Evolutionary conservation across 2,113 vertebrate genomes (phyloP), one percentile per base, ranked within the genome.

Genomic region (Muscicapa adusta): DNA sequence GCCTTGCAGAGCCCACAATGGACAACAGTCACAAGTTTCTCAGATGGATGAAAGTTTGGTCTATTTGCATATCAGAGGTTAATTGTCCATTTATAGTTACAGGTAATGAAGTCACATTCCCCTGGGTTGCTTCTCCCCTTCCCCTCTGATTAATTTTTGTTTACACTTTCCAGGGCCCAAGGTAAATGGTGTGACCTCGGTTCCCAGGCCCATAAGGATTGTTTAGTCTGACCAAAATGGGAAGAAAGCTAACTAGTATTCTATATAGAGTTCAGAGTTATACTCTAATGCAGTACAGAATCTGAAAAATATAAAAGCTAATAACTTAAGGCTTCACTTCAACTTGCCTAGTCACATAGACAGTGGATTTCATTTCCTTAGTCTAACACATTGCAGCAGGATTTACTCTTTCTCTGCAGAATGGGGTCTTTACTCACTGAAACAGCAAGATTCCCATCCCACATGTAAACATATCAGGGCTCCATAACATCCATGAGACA

Each of bases 111-210:
- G 29, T 42, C 36, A 63, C 31, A n/a, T 77, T 63, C 8, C 36
- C 18, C 18, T 0, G 1, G 24, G n/a, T 53, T 63, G 36, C 29
- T 62, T 7, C 8, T 18, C 28, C 45, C 7, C 8, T 19, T 22
- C 45, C 22, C 1, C 2, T 0, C 22, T 17, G 18, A 22, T 42
- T 51, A 1, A n/a, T 42, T 77, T 51, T 42, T 63, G 36, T 22
- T 51, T 51, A 62, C 13, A 20, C 18, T 17, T 62, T 62, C 22
- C 3, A 5, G 17, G 31, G 58, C 31, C 36, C 8, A 18, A 77
- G 18, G 14, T 31, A 42, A 63, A 28, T 26, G 47, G 6, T 42
- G 36, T 13, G 29, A 77, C 36, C 29, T 62, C n/a, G 47, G 36
- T 12, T 28, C 29, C 14, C 47, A 60, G 26, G 20, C 12, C 54